Conservation (phyloP, 2,113 vertebrate species). For the Myocastor coypus region DNA sequence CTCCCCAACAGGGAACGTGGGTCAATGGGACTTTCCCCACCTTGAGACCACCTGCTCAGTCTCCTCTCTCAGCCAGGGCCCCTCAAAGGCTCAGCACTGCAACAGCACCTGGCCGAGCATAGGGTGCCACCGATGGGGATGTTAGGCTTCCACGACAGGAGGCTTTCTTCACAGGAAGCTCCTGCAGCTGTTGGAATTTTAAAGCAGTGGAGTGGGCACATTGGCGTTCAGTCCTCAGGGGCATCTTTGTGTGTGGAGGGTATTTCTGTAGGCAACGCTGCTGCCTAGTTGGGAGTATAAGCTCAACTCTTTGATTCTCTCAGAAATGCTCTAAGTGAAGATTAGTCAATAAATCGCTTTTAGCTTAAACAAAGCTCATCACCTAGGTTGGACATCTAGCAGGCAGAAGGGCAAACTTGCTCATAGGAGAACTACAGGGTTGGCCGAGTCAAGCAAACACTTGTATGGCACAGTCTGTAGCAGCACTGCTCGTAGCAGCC, state of each 20-base stretch:
- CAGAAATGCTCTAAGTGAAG: not conserved
- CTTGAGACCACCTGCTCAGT: not conserved
- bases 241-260: not conserved
- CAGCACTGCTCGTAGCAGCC: not conserved
- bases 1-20: not conserved
- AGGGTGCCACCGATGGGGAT: too few species aligned
- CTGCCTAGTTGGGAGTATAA: not conserved
- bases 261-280: not conserved
- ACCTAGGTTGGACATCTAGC: not conserved
- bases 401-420: not conserved
- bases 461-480: too few species aligned
- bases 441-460: not conserved
- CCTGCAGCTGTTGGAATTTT: not conserved
- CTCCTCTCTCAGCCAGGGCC: not conserved
- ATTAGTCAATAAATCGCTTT: not conserved
- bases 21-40: not conserved
- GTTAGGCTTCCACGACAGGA: not conserved
- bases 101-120: not conserved
- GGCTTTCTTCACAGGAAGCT: not conserved
- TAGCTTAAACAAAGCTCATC: not conserved
- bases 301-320: not conserved
- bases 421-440: not conserved
- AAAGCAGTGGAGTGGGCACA: not conserved
- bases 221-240: not conserved
- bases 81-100: not conserved